Percentiles rank a stretch among this genome's conserved stretches.
Evolutionary conservation across 2,888 invertebrate species (phyloP).

Genomic region (Sussaba pulchella): DNA sequence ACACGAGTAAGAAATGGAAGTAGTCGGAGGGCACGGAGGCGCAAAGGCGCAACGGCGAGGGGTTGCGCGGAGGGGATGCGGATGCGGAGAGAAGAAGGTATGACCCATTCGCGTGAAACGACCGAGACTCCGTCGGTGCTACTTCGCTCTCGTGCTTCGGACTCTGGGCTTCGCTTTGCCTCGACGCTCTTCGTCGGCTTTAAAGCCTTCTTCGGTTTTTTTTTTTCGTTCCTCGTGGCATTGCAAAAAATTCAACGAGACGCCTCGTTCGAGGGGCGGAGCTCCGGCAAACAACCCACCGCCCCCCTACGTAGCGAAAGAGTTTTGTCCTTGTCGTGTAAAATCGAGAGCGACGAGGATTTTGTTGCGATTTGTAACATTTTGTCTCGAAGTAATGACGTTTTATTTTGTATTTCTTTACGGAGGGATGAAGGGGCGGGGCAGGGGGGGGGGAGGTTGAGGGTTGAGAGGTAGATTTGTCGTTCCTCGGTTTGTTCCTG

Average conservation of each 20-base stretch:
- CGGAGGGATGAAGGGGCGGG: no score
- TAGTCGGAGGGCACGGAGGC: constrained; percentile 15
- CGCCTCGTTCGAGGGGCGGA: constrained; percentile 8
- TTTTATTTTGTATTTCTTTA: no score
- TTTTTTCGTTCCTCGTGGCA: background rate
- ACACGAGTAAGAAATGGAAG: constrained; percentile 30
- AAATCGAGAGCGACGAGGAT: no score
- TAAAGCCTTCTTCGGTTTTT: constrained; percentile 13
- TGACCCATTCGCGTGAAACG: constrained; percentile 48
- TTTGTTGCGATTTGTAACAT: no score
- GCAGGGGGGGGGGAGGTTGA: no score
- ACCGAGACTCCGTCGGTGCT: constrained; percentile 35
- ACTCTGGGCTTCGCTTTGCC: constrained; percentile 14
- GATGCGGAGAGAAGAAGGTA: constrained; percentile 37
- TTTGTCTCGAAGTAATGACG: no score
- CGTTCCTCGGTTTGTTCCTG: no score
- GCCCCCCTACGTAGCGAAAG: no score
- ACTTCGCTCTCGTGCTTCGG: background rate
- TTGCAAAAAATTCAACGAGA: constrained; percentile 30
- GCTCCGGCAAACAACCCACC: constrained; percentile 13
- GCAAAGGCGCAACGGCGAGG: constrained; percentile 10
- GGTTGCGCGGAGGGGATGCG: background rate
- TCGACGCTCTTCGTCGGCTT: constrained; percentile 20
- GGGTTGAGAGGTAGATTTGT: no score
- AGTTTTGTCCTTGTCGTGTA: constrained; percentile 6